Conservation (phyloP, 2,888 invertebrate species). For the Lamellibrachia columna region DNA sequence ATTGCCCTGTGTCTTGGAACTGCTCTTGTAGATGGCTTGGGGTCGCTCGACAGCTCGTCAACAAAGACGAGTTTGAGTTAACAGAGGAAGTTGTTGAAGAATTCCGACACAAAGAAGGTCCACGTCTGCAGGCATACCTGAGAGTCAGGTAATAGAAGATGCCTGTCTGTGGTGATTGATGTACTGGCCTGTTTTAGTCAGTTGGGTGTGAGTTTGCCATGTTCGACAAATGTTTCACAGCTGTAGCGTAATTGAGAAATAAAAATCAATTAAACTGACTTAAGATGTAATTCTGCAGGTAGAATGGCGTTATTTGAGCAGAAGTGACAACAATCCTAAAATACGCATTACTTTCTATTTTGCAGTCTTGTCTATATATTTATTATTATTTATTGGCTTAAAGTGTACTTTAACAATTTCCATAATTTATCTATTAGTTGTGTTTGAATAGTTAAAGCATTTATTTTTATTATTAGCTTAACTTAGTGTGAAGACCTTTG, state of each 20-base stretch:
- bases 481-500: too few relatives aligned
- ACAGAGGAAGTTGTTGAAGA: conserved; percentile 52
- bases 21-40: conserved; percentile 49
- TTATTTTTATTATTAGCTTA: too few relatives aligned
- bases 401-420: too few relatives aligned
- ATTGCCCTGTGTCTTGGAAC: neutral
- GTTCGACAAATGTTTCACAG: neutral
- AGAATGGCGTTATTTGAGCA: neutral
- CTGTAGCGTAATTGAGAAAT: neutral
- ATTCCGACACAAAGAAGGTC: conserved; percentile 54
- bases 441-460: too few relatives aligned
- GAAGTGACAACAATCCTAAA: neutral
- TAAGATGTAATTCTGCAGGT: neutral
- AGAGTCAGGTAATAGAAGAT: conserved; percentile 43
- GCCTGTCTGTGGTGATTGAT: neutral
- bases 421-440: too few relatives aligned
- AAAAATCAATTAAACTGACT: neutral
- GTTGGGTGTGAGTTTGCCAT: neutral
- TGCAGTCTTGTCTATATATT: too few relatives aligned
- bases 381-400: too few relatives aligned
- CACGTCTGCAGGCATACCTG: conserved; percentile 48
- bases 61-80: conserved; percentile 54
- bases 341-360: too few relatives aligned
- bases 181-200: neutral
- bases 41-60: conserved; percentile 53